Conservation (phyloP, 2,797 vertebrate species). For the Cygnus olor region DNA sequence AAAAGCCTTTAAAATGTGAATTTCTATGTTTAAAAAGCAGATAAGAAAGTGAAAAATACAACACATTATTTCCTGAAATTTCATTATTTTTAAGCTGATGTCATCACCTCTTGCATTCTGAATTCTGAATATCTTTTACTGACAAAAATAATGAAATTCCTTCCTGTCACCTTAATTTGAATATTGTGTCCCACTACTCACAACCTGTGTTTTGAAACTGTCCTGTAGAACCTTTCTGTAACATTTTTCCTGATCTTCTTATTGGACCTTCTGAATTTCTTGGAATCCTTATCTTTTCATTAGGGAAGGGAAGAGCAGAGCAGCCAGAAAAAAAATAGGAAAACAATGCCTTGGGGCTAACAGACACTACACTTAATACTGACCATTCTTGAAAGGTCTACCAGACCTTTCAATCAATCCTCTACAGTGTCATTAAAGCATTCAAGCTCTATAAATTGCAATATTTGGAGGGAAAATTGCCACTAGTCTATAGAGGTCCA, state of each 20-base stretch:
- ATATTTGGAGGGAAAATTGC: not conserved
- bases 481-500: accelerated
- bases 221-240: not conserved
- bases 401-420: not conserved
- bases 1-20: not conserved
- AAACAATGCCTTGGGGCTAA: not conserved
- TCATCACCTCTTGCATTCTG: not conserved
- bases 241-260: not conserved
- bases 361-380: not conserved
- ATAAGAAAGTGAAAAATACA: not conserved
- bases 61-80: not conserved
- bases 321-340: not conserved
- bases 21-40: not conserved
- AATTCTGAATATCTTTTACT: not conserved
- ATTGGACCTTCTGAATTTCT: not conserved
- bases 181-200: not conserved
- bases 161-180: not conserved
- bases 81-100: not conserved
- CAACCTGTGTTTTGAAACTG: not conserved
- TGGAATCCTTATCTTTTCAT: not conserved
- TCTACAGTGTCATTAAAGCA: not conserved
- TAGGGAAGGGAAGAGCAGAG: not conserved
- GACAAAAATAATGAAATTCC: not conserved
- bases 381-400: not conserved
- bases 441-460: not conserved